phyloP scores from a whole-genome alignment of 2,113 vertebrate genomes.

The Pangasianodon hypophthalmus region DNA sequence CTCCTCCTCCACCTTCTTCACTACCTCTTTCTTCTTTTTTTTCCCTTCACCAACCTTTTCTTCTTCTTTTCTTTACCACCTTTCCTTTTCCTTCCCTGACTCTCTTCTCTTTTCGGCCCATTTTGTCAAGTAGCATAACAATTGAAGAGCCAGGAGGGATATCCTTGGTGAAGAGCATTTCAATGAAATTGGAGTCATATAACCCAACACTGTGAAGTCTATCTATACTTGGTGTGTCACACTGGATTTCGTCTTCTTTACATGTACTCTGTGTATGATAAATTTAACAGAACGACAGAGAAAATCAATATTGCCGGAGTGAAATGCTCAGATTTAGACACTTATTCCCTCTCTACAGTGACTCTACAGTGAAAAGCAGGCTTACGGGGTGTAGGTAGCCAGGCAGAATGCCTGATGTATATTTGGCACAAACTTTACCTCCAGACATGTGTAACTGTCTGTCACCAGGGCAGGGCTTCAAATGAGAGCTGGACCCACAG shows the following conservation, averaged over 20 bases:
- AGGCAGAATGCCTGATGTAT: conserved; percentile 40
- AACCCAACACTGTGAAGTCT: too few species aligned
- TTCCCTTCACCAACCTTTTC: not conserved
- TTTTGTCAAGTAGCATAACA: not conserved
- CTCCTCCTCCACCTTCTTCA: not conserved
- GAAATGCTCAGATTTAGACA: not conserved
- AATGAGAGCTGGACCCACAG: conserved; percentile 37
- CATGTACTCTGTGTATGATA: not conserved
- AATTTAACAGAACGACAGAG: not conserved
- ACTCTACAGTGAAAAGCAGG: conserved; percentile 12
- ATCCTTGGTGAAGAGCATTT: not conserved
- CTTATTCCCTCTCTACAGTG: not conserved
- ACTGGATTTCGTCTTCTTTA: not conserved
- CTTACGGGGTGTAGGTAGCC: conserved; percentile 25
- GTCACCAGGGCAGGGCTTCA: conserved; percentile 49
- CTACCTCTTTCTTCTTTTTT: not conserved
- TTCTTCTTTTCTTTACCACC: not conserved
- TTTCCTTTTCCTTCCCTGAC: not conserved
- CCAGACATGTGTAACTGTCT: conserved; percentile 52
- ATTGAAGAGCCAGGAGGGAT: not conserved
- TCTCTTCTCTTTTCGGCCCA: not conserved
- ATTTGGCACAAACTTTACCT: conserved; percentile 45
- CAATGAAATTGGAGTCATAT: not conserved
- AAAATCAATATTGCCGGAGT: not conserved
- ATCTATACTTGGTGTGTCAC: not conserved